Base-by-base conservation (phyloP, 2,888 invertebrate genomes). In the Euplagia quadripunctaria region DNA sequence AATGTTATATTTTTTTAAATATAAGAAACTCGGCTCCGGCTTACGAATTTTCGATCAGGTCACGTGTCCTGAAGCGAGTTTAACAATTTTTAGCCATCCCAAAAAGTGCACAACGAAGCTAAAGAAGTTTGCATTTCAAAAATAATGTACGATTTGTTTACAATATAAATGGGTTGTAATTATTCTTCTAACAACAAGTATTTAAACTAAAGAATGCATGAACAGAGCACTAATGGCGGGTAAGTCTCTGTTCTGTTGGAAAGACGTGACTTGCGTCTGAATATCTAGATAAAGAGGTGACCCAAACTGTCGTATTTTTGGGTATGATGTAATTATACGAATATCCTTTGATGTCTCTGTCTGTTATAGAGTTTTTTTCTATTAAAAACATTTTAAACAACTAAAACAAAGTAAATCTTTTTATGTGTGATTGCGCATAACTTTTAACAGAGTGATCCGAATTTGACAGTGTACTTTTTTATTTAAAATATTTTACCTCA, bases 191-290 rank as follows among this genome's bases (percentile, higher is more conserved):
- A 42, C 49, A 41, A 46, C n/a, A 71, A 61, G 12, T 46, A 43
- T 46, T 70, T 11, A 31, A 49, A 58, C 7, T 20, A 61, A 61
- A 66, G 12, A 58, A 61, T 46, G 16, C 12, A 4, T 14, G n/a
- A 49, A 71, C 70, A 72, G 70, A 74, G 75, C 14, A 63, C 63
- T 52, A 71, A 71, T 49, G 11, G 41, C 52, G 67, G 12, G 31
- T 41, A 63, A 31, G 0, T 68, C n/a, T 55, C 31, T 68, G 55
- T 68, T 55, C 5, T 66, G 0, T 17, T 31, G 14, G 31, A 55
- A 55, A 42, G 42, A 79, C 83, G 85, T 84, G 83, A 83, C 73
- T 49, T 7, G 83, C 12, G 49, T 81, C 16, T 52, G 66, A 74
- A 75, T 64, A 61, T 12, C 58, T 14, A 3, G 63, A 65, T 42